These are phyloP conservation scores for Maconellicoccus hirsutus DNA, from an alignment of 1,140 invertebrate genomes.

Conservation along the genomic window DNA sequence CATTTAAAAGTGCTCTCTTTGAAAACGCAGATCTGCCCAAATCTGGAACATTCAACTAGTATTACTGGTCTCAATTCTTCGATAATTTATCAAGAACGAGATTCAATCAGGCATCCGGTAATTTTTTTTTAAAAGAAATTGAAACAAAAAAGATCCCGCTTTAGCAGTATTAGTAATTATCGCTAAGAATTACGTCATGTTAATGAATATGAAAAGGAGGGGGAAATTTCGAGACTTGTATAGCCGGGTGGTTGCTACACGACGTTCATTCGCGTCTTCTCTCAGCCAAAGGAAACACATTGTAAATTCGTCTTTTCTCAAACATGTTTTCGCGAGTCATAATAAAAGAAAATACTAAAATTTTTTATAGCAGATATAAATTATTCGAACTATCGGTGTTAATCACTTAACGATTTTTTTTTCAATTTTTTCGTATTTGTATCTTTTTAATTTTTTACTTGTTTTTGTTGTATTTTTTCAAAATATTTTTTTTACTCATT, in stretches of 20 bases:
- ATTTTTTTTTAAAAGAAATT: neutral
- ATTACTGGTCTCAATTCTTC: neutral
- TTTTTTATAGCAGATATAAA: neutral
- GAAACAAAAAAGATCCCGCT: neutral
- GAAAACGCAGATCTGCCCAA: neutral
- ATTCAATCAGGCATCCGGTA: neutral
- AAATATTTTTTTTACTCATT: neutral
- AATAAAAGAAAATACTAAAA: neutral
- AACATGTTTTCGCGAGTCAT: neutral
- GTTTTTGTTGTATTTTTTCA: neutral
- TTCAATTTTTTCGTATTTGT: neutral
- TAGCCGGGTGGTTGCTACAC: neutral
- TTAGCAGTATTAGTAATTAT: neutral
- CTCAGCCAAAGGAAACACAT: neutral
- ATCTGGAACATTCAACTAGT: neutral
- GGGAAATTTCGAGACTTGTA: neutral
- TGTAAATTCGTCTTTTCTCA: neutral
- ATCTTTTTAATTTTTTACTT: neutral
- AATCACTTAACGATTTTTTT: neutral
- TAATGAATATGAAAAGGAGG: neutral
- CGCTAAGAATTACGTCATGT: neutral
- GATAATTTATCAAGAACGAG: neutral
- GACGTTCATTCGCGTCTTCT: neutral
- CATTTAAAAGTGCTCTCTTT: too few species aligned
- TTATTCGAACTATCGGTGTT: neutral